These are phyloP conservation scores for Discoglossus pictus DNA, from an alignment of 2,797 vertebrate genomes.

Conservation along the genomic window DNA sequence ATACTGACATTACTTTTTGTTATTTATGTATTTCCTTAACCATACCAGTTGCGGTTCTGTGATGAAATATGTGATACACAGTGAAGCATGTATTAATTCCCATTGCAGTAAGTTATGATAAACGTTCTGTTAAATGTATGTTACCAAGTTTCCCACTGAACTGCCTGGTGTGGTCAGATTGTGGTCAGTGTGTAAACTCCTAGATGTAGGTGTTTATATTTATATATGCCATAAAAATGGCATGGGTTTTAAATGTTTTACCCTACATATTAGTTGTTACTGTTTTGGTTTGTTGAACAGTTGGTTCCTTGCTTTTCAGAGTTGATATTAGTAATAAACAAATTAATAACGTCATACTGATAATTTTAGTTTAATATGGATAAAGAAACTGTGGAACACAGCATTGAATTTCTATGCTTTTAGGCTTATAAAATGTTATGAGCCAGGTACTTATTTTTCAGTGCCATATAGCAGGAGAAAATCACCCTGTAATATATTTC, in stretches of 20 bases:
- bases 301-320: no score
- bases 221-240: neutral
- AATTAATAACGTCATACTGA: no score
- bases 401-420: no score
- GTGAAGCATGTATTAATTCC: slow-evolving; percentile 22
- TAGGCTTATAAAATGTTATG: no score
- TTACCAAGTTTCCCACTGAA: slow-evolving; percentile 2
- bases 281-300: no score
- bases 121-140: neutral
- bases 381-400: no score
- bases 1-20: neutral
- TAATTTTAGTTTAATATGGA: no score
- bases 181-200: slow-evolving; percentile 7
- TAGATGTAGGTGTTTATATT: neutral
- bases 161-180: slow-evolving; percentile 12
- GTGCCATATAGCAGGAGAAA: no score
- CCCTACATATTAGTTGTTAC: neutral
- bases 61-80: neutral
- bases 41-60: neutral
- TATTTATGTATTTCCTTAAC: neutral
- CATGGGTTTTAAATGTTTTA: neutral
- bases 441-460: no score
- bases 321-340: no score
- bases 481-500: no score
- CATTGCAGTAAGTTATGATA: slow-evolving; percentile 1